phyloP scores from a whole-genome alignment of 2,113 vertebrate genomes.

The Anhinga anhinga region DNA sequence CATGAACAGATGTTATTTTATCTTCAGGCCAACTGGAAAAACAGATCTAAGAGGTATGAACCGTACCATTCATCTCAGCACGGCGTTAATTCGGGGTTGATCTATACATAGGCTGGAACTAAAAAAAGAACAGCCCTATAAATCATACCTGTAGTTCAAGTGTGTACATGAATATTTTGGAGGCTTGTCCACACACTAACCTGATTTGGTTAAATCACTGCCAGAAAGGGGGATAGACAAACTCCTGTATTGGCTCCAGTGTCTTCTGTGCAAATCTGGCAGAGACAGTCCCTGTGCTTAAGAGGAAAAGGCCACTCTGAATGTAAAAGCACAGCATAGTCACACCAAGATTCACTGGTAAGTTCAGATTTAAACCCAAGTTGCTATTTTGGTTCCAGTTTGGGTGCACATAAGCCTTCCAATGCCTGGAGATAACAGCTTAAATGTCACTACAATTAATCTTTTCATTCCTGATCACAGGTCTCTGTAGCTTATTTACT shows the following conservation, averaged over 20 bases:
- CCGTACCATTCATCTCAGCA: neutral
- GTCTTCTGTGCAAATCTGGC: neutral
- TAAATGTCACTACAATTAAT: neutral
- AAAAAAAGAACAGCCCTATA: neutral
- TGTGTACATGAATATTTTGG: neutral
- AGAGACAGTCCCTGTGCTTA: neutral
- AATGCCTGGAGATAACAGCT: neutral
- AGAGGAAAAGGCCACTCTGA: neutral
- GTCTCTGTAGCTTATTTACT: neutral
- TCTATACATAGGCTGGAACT: neutral
- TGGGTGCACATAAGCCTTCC: neutral
- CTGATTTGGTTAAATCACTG: neutral
- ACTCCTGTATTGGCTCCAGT: neutral
- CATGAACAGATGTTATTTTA: neutral
- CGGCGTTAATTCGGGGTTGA: neutral
- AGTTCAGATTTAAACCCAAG: neutral
- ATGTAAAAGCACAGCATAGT: neutral
- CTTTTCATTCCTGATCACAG: neutral
- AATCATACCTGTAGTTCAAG: neutral
- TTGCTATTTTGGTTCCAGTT: neutral
- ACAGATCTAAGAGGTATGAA: neutral
- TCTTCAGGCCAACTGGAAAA: constrained; percentile 2
- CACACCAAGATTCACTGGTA: neutral
- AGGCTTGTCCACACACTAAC: neutral
- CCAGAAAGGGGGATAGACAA: neutral